A percentile compares a stretch with the other conserved stretches of the same genome.
Evolutionary conservation across 2,113 vertebrate species (phyloP).

Genomic region (Irena cyanogastra): DNA sequence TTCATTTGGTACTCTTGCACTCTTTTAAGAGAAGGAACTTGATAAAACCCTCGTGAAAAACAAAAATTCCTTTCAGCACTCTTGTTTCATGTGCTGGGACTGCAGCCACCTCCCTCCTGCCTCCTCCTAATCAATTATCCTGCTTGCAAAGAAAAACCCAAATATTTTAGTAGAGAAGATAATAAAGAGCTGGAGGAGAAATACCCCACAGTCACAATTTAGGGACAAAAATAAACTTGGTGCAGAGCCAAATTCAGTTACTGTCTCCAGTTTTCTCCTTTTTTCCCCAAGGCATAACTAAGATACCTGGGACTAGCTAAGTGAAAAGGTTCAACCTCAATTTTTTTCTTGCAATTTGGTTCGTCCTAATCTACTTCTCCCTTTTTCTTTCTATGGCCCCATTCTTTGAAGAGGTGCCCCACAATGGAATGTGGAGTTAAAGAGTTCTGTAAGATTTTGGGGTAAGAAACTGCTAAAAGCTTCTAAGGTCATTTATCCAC

Average conservation of each 20-base stretch:
- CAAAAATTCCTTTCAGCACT: not conserved
- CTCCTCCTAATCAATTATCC: not conserved
- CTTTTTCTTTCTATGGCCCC: not conserved
- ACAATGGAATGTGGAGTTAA: rapidly evolving
- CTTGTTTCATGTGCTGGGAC: not conserved
- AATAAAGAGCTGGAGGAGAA: not conserved
- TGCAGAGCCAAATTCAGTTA: not conserved
- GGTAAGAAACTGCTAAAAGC: not conserved
- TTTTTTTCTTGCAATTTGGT: not conserved
- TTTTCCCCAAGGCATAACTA: not conserved
- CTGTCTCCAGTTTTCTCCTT: not conserved
- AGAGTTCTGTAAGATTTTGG: not conserved
- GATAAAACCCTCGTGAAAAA: not conserved
- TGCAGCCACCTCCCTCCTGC: not conserved
- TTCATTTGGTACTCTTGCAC: not conserved
- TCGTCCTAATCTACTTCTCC: not conserved
- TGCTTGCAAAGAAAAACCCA: not conserved
- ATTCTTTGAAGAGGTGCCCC: not conserved
- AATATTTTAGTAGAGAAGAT: not conserved
- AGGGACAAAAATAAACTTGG: not conserved
- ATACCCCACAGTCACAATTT: not conserved
- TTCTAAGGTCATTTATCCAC: not conserved
- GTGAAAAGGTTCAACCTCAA: not conserved
- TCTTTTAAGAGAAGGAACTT: not conserved
- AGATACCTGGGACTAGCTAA: not conserved